These are phyloP conservation scores for Drosophila setosimentum DNA, from an alignment of 2,888 invertebrate genomes.

Conservation along the genomic window DNA sequence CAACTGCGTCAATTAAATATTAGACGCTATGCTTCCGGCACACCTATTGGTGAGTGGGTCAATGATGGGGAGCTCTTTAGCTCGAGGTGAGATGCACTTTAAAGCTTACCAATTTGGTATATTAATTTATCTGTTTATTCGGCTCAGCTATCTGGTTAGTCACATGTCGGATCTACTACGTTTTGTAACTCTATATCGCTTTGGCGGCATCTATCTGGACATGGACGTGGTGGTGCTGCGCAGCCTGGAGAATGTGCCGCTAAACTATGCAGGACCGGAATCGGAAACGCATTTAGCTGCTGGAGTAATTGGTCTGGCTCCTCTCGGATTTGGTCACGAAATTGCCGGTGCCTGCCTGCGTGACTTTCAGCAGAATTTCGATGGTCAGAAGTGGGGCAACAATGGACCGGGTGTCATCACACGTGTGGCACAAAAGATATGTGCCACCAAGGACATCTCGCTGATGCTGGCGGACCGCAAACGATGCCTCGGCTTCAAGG, in stretches of 20 bases:
- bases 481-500: conserved; percentile 88
- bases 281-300: conserved; percentile 87
- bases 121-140: background rate
- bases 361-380: conserved; percentile 87
- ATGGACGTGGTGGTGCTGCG: conserved; percentile 90
- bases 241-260: conserved; percentile 78
- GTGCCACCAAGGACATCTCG: conserved; percentile 86
- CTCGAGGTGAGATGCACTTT: conserved; percentile 61
- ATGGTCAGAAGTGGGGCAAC: conserved; percentile 87
- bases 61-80: conserved; percentile 68
- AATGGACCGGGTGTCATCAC: conserved; percentile 87
- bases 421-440: conserved; percentile 87
- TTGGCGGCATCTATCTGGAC: conserved; percentile 91
- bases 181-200: conserved; percentile 88
- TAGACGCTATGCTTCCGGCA: conserved; percentile 80
- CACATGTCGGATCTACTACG: conserved; percentile 81
- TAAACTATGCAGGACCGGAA: conserved; percentile 89
- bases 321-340: conserved; percentile 86
- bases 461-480: conserved; percentile 85
- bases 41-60: conserved; percentile 82
- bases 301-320: conserved; percentile 88
- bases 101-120: background rate
- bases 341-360: conserved; percentile 87
- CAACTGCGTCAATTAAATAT: conserved; percentile 81
- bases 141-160: conserved; percentile 17